Evolutionary conservation across 2,113 vertebrate species (phyloP).

Genomic region (Saccopteryx bilineata): DNA sequence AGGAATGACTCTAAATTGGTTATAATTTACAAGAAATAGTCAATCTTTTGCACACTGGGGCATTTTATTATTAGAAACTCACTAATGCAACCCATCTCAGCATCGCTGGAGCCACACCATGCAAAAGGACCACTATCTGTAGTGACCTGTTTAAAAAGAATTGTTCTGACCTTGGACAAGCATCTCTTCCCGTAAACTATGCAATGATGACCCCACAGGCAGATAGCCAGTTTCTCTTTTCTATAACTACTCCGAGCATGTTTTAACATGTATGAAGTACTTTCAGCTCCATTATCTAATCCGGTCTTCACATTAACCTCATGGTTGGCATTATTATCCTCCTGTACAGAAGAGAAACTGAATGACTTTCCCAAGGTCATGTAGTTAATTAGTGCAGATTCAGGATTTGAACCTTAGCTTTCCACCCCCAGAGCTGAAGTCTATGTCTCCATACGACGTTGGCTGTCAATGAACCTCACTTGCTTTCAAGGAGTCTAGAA

Average conservation of each 20-base stretch:
- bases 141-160: constrained; percentile 54
- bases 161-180: background rate
- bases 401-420: background rate
- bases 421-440: background rate
- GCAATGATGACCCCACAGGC: constrained; percentile 43
- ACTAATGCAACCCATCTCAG: background rate
- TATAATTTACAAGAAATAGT: constrained; percentile 34
- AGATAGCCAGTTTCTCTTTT: constrained; percentile 13
- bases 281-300: constrained; percentile 58
- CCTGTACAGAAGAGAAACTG: background rate
- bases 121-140: background rate
- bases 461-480: background rate
- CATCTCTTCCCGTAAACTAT: constrained; percentile 66
- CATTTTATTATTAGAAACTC: constrained; percentile 54
- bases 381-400: background rate
- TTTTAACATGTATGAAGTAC: constrained; percentile 55
- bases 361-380: constrained; percentile 54
- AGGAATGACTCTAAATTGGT: constrained; percentile 1
- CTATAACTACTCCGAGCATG: constrained; percentile 30
- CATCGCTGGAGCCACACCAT: background rate
- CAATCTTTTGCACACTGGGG: constrained; percentile 1
- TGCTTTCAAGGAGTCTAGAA: background rate
- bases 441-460: background rate
- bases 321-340: background rate
- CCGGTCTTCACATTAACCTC: constrained; percentile 44